Base-by-base conservation (phyloP, 2,888 invertebrate species). In the Argyra leucocephala region DNA sequence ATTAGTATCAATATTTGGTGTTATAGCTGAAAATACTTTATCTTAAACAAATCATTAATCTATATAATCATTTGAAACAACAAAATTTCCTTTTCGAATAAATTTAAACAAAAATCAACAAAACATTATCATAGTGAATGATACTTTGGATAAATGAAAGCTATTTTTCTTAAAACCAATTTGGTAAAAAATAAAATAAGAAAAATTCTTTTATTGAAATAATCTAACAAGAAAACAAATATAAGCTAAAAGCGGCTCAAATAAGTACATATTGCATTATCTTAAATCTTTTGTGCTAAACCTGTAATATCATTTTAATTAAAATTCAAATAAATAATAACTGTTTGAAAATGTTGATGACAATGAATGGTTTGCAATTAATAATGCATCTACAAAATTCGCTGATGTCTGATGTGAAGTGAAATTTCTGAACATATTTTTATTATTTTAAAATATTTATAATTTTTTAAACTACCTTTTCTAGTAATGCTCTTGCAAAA, bases 11-110 rank as follows among this genome's bases (percentile, higher is more conserved):
- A 48, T n/a, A 48, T 48, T 48, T 48, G 48, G 48, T 61, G 24
- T 61, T 26, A 26, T 61, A 61, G 61, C 61, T 61, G 61, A 61
- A 61, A 61, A 61, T 61, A 12, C 48, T 48, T 48, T 15, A 48
- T 48, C 48, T 48, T 48, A 15, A 48, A n/a, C 15, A 48, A 48
- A 48, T 48, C 48, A 48, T 48, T 48, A 48, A 48, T 48, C 48
- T 48, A 48, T 48, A 48, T 48, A 48, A 48, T 48, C 12, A 48
- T 48, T 48, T 48, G 48, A 48, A 48, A 48, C 18, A 48, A 48
- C 2, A 18, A 18, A 12, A 18, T 48, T 48, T 48, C n/a, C 15
- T 48, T 48, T 48, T 15, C 48, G 18, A 48, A 48, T 18, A 48
- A 48, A 48, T 5, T 48, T 18, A 48, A 48, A 48, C 48, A 48